Evolutionary conservation across 2,797 vertebrate genomes (phyloP).

Genomic region (Chelonia mydas): DNA sequence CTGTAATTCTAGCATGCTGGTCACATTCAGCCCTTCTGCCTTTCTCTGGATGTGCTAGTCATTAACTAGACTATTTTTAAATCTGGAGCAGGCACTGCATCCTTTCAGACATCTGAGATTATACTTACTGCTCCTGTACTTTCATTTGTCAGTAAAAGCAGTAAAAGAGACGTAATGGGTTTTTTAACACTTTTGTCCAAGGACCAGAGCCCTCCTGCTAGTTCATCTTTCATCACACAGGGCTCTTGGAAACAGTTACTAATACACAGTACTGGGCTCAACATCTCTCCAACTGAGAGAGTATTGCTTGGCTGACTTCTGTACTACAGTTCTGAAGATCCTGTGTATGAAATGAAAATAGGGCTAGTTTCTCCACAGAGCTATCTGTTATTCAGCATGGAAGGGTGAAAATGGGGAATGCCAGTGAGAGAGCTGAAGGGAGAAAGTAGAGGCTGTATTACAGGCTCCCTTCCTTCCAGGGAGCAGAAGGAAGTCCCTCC

Average conservation of each 20-base stretch:
- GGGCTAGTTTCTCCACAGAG: constrained; percentile 7
- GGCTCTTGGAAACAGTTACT: constrained; percentile 40
- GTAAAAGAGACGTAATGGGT: constrained; percentile 42
- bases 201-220: background rate
- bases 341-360: constrained; percentile 45
- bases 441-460: background rate
- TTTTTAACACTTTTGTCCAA: constrained; percentile 52
- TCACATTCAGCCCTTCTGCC: constrained; percentile 41
- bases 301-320: background rate
- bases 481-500: background rate
- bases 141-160: constrained; percentile 35
- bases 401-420: constrained; percentile 11
- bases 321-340: constrained; percentile 23
- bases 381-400: constrained; percentile 18
- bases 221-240: constrained; percentile 29
- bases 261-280: background rate
- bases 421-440: constrained; percentile 47
- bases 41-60: constrained; percentile 12
- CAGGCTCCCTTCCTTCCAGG: background rate
- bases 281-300: background rate
- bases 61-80: constrained; percentile 49
- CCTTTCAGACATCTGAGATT: constrained; percentile 61
- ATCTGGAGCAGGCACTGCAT: constrained; percentile 43
- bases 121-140: constrained; percentile 36
- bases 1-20: constrained; percentile 42